Conservation (phyloP, 2,888 invertebrate genomes). For the Fabriciana adippe region DNA sequence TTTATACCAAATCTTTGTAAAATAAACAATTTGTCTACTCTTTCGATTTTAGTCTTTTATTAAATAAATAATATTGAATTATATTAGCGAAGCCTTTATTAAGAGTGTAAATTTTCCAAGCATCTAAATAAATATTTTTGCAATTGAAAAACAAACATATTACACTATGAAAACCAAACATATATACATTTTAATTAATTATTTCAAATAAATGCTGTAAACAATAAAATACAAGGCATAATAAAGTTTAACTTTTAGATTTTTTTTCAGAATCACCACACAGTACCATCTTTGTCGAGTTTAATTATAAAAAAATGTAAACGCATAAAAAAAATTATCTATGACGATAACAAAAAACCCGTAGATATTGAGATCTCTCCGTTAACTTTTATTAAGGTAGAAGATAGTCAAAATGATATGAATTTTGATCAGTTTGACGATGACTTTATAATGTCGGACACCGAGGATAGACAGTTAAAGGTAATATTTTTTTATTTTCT, state of each 20-base stretch:
- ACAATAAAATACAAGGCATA: background rate
- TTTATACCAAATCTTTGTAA: conserved; percentile 16
- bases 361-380: background rate
- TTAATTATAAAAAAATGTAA: conserved; percentile 1
- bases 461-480: background rate
- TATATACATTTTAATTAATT: background rate
- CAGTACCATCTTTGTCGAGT: conserved; percentile 4
- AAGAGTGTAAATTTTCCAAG: too few relatives aligned
- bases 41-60: conserved; percentile 11
- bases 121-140: too few relatives aligned
- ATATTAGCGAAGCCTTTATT: too few relatives aligned
- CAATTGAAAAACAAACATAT: too few relatives aligned
- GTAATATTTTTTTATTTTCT: background rate
- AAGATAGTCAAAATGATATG: conserved; percentile 3
- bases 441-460: conserved; percentile 4
- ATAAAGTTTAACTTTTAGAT: background rate
- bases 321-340: background rate
- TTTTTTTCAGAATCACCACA: conserved; percentile 7
- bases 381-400: conserved; percentile 10
- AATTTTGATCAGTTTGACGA: background rate
- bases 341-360: background rate
- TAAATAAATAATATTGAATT: conserved; percentile 8
- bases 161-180: too few relatives aligned
- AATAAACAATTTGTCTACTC: conserved; percentile 4
- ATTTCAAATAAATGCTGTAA: background rate